Evolutionary conservation across 1,140 invertebrate species (phyloP).

Genomic region (Cyrtorhinus lividipennis): DNA sequence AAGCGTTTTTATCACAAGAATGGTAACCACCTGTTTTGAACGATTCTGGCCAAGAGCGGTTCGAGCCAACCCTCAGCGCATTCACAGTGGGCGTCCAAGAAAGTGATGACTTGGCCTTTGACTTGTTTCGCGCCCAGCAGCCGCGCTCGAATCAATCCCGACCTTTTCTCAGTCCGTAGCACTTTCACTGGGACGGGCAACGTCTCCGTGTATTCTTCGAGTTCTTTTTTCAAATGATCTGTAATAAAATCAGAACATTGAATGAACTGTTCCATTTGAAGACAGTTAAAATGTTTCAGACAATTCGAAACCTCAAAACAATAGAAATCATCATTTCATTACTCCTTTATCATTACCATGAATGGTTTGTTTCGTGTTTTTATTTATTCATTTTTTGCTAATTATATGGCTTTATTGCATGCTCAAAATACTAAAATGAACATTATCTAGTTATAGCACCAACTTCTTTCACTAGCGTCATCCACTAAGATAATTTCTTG

Average conservation of each 20-base stretch:
- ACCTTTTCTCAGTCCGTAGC: constrained; percentile 73
- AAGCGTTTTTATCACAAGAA: background rate
- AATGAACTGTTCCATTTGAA: too few species aligned
- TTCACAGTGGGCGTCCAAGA: constrained; percentile 93
- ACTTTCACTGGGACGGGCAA: constrained; percentile 73
- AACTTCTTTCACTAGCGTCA: constrained; percentile 86
- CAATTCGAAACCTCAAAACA: too few species aligned
- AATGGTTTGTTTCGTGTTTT: too few species aligned
- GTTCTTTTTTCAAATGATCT: constrained; percentile 75
- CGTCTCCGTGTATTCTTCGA: constrained; percentile 78
- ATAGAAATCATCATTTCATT: too few species aligned
- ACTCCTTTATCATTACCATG: too few species aligned
- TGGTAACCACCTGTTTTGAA: constrained; percentile 51
- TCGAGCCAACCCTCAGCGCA: constrained; percentile 86
- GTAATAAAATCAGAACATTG: constrained; percentile 24
- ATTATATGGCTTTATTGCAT: too few species aligned
- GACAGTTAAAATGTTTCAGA: too few species aligned
- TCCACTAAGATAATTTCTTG: constrained; percentile 92
- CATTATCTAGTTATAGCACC: too few species aligned
- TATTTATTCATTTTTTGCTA: too few species aligned
- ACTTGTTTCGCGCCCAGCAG: constrained; percentile 82
- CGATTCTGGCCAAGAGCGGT: constrained; percentile 75
- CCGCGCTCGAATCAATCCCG: constrained; percentile 83
- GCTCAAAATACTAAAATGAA: too few species aligned
- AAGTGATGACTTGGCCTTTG: constrained; percentile 86